Evolutionary conservation across 2,113 vertebrate species (phyloP), one percentile per base, ranked within the genome.

Genomic region (Upupa epops): DNA sequence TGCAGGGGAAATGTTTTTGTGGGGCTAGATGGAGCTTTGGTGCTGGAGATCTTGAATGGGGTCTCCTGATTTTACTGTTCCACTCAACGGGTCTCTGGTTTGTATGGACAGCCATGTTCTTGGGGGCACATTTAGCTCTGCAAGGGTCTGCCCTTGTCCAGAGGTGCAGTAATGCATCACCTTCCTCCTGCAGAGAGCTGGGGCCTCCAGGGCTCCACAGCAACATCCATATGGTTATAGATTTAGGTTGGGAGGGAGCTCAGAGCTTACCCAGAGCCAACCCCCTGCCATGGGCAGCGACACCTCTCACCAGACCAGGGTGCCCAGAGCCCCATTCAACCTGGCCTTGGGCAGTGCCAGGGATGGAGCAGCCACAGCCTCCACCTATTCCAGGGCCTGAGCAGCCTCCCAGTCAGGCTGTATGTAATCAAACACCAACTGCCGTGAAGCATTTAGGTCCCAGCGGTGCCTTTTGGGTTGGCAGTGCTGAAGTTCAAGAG

Each of bases 101-200:
- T 60, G n/a, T 34, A 5, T 6, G 42, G 54, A 24, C 40, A 61
- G 52, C 42, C 51, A 17, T 49, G 52, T 63, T 42, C 48, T 74
- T 7, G 6, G 5, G 36, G 40, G 40, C 46, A 36, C 1, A 12
- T 0, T 15, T 25, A 64, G 45, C 73, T 61, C 59, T 26, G 61
- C 10, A 6, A 51, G 28, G 58, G 40, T 26, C 54, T 49, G 20
- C 56, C 79, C 29, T 36, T 54, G 5, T 68, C 32, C 32, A 29
- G 28, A 56, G 34, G 34, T 8, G 0, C 6, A 0, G 0, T n/a
- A 63, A 34, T 11, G 8, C 19, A 6, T 36, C 0, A 0, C 76
- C 68, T 86, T 22, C 63, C 28, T 71, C 54, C 56, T 86, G 66
- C 81, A 56, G 71, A 56, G 88, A 51, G 73, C 49, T 2, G 2